Base-by-base conservation (phyloP, 2,797 vertebrate species). In the Sebastolobus altivelis region DNA sequence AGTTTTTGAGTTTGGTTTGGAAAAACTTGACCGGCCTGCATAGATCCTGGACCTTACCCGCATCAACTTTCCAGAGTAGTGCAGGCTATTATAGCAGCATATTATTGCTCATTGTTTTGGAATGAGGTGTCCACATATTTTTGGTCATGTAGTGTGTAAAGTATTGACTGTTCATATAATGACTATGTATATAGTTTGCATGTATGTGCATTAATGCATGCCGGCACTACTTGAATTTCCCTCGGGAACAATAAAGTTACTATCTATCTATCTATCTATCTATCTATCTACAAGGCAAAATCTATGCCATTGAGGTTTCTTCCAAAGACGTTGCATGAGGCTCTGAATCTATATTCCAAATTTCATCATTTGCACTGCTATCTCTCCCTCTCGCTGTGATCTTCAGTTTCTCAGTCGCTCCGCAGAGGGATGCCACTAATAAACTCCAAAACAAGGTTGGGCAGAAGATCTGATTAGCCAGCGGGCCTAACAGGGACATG, bases 381-480 rank as follows among this genome's bases (percentile, higher is more conserved):
- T 56, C 31, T 46, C n/a, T 61, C 38, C 27, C 63, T 46, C 72
- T 77, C 38, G 1, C 70, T 83, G 70, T 49, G 65, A 77, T 83
- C 71, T 65, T 79, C 61, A 31, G 52, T 73, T 81, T 65, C 68
- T 66, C 59, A 20, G 12, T 56, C 2, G 5, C 33, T 72, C 75
- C 65, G 9, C 60, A 40, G 72, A 73, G 58, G 74, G 78, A 73
- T 63, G 77, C 82, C 83, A 84, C 87, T 93, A 95, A 94, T 91
- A 93, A 92, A 94, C 89, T 88, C 78, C 72, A 87, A 81, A 93
- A 90, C 75, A 85, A 88, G 93, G 79, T 88, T 92, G 91, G 80
- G 58, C 74, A 78, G 75, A 81, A 85, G 84, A 95, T 94, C 90
- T 91, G 92, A 96, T 95, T 94, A 94, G 81, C 90, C 81, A 80